phyloP scores from a whole-genome alignment of 1,140 invertebrate species.

The Kradibia gibbosae region DNA sequence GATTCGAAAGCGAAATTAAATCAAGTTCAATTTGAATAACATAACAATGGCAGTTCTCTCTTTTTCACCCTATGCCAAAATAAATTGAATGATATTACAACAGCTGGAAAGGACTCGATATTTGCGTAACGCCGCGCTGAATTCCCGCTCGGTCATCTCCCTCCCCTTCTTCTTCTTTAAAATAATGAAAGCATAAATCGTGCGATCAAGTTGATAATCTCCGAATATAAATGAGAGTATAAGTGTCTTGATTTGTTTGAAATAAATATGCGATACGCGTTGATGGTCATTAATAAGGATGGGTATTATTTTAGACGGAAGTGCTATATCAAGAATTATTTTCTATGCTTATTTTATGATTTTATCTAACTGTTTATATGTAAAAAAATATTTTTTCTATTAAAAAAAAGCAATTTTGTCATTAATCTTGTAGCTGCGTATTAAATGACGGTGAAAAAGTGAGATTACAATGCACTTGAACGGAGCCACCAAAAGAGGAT shows the following conservation, averaged over 20 bases:
- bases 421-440: too few species aligned
- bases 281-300: not conserved
- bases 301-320: too few species aligned
- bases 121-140: slow-evolving; percentile 27
- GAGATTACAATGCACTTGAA: not conserved
- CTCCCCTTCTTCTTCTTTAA: not conserved
- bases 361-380: too few species aligned
- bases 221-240: not conserved
- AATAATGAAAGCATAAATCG: not conserved
- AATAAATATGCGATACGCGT: not conserved
- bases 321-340: too few species aligned
- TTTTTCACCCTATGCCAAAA: slow-evolving; percentile 47
- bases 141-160: slow-evolving; percentile 29
- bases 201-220: not conserved
- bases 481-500: not conserved
- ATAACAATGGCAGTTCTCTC: slow-evolving; percentile 60
- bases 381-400: too few species aligned
- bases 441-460: too few species aligned
- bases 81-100: slow-evolving; percentile 57
- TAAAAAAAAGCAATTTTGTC: too few species aligned
- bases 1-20: slow-evolving; percentile 45
- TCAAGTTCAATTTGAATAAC: slow-evolving; percentile 60
- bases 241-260: not conserved
- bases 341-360: too few species aligned
- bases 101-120: slow-evolving; percentile 54